Evolutionary conservation across 2,888 invertebrate genomes (phyloP).

Genomic region (Sepiola atlantica): DNA sequence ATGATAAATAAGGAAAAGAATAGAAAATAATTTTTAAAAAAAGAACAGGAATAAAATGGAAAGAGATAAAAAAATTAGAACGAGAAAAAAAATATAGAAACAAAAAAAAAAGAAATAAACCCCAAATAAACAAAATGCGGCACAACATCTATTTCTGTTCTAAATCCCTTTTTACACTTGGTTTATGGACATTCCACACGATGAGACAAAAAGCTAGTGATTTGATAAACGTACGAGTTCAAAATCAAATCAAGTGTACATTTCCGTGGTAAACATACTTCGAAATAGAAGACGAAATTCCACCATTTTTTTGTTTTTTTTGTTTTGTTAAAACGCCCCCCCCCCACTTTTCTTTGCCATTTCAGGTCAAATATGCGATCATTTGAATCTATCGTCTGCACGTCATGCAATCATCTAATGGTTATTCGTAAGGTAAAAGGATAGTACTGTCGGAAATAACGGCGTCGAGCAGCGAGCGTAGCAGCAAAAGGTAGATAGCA

Average conservation of each 20-base stretch:
- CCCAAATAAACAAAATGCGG: neutral
- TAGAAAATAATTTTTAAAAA: neutral
- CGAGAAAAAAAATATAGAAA: neutral
- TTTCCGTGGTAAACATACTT: neutral
- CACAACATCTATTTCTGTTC: neutral
- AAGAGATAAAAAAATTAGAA: neutral
- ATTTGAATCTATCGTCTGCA: neutral
- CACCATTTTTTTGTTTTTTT: neutral
- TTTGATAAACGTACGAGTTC: neutral
- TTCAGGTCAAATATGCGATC: neutral
- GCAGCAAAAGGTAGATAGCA: too few species aligned
- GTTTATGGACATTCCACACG: neutral
- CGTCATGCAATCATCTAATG: neutral
- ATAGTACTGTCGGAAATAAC: too few species aligned
- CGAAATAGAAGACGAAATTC: neutral
- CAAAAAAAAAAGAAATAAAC: neutral
- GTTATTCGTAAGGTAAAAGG: neutral
- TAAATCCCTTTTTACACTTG: neutral
- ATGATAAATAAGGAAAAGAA: neutral
- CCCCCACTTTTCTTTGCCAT: neutral
- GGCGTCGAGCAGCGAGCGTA: too few species aligned
- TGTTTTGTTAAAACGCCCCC: too few species aligned
- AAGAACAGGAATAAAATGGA: neutral
- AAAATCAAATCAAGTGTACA: neutral
- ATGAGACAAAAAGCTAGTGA: neutral